These are phyloP conservation scores for Habrosyne pyritoides DNA, from an alignment of 2,888 invertebrate species.

Conservation along the genomic window DNA sequence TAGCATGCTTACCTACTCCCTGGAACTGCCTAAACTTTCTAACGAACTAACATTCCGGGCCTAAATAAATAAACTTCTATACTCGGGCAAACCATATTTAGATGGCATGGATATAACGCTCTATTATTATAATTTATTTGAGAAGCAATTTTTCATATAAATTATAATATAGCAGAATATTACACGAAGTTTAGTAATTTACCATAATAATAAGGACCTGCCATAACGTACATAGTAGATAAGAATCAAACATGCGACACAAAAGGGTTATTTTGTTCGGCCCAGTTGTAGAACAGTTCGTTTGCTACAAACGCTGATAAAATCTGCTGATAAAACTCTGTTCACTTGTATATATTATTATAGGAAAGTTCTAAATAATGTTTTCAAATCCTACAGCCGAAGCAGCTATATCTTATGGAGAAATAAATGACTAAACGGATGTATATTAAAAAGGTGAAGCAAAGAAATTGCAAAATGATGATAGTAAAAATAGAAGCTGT, in stretches of 20 bases:
- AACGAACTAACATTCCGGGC: slow-evolving; percentile 22
- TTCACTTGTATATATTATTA: not conserved
- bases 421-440: not conserved
- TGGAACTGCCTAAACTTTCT: slow-evolving; percentile 4
- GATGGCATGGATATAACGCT: slow-evolving; percentile 6
- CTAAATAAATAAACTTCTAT: slow-evolving; percentile 22
- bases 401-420: not conserved
- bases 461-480: slow-evolving; percentile 7
- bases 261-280: not conserved
- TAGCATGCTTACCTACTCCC: not conserved
- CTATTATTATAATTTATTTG: not conserved
- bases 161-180: not conserved
- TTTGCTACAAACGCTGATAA: not conserved
- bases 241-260: not conserved
- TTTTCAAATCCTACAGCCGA: not conserved
- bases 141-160: not conserved
- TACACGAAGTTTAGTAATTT: not conserved
- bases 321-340: not conserved
- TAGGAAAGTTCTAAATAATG: not conserved
- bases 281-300: not conserved
- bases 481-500: slow-evolving; percentile 31
- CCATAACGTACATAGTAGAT: not conserved
- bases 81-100: slow-evolving; percentile 16
- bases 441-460: not conserved
- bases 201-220: not conserved